A percentile compares a stretch with the other conserved stretches of the same genome.
phyloP scores from a whole-genome alignment of 2,113 vertebrate species.

The Vulpes lagopus region DNA sequence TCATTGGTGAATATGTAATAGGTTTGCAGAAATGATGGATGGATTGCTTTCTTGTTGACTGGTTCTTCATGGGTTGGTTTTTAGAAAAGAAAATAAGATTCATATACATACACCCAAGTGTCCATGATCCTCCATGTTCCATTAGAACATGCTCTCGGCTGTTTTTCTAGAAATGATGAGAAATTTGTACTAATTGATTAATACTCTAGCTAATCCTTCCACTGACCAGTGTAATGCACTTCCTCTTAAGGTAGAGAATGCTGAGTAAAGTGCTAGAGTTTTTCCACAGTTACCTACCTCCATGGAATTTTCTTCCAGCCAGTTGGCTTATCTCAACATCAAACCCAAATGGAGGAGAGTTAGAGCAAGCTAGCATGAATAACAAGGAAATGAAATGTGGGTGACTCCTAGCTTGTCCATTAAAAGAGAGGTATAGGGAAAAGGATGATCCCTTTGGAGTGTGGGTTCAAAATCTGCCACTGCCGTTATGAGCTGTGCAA shows the following conservation, averaged over 20 bases:
- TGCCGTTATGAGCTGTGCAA: not conserved
- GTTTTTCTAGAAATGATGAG: not conserved
- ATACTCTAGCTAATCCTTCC: not conserved
- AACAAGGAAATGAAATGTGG: conserved; percentile 18
- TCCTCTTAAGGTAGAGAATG: not conserved
- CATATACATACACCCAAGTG: not conserved
- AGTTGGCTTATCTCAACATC: not conserved
- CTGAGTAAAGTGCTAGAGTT: not conserved
- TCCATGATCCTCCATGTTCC: not conserved
- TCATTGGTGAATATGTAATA: not conserved
- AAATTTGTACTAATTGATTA: not conserved
- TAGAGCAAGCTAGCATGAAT: not conserved
- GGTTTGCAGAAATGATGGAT: not conserved
- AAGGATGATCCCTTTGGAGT: not conserved
- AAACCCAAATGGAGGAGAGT: not conserved
- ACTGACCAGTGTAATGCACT: not conserved
- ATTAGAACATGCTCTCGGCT: not conserved
- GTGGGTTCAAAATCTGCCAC: not conserved
- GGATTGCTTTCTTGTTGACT: not conserved
- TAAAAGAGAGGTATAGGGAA: not conserved
- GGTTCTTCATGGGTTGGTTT: not conserved
- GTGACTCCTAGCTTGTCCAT: not conserved
- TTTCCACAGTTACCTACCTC: not conserved
- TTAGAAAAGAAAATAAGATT: conserved; percentile 17
- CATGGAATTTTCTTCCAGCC: not conserved